A percentile compares a stretch with the other conserved stretches of the same genome.
Evolutionary conservation across 2,888 invertebrate genomes (phyloP).

Genomic region (Drosophila quinaria): DNA sequence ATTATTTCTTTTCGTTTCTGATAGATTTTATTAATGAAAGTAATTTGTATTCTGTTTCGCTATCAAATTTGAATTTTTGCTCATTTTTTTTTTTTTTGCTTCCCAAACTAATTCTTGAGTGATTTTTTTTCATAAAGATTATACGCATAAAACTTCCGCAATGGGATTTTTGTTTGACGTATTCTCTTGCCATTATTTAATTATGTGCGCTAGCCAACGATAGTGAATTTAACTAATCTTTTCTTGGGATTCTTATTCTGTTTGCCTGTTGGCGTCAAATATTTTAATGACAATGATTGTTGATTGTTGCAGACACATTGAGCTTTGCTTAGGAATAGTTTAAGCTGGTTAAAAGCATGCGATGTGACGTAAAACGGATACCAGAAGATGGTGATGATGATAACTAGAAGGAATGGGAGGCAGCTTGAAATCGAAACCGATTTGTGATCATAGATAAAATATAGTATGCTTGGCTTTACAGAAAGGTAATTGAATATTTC

Average conservation of each 20-base stretch:
- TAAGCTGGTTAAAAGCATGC: background rate
- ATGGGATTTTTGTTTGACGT: conserved; percentile 41
- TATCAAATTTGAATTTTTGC: conserved; percentile 8
- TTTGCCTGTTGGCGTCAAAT: conserved; percentile 6
- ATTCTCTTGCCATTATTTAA: conserved; percentile 50
- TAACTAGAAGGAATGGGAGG: no score
- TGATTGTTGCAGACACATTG: background rate
- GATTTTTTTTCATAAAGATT: conserved; percentile 26
- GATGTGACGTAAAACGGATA: background rate
- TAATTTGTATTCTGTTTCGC: conserved; percentile 61
- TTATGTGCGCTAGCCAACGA: conserved; percentile 31
- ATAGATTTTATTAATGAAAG: conserved; percentile 56
- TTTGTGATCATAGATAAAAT: background rate
- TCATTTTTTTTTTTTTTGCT: background rate
- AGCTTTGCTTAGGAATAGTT: background rate
- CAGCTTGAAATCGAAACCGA: no score
- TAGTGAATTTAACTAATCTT: conserved; percentile 11
- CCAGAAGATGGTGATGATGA: background rate
- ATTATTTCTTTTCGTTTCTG: conserved; percentile 5
- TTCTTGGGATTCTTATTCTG: conserved; percentile 2
- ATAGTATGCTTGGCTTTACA: background rate
- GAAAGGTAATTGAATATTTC: background rate
- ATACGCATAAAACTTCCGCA: conserved; percentile 45
- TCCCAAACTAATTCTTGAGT: conserved; percentile 20
- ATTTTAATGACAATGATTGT: conserved; percentile 11